Percentiles rank a stretch among this genome's conserved stretches.
phyloP scores from a whole-genome alignment of 1,140 invertebrate genomes.

The Apocrypta bakeri region DNA sequence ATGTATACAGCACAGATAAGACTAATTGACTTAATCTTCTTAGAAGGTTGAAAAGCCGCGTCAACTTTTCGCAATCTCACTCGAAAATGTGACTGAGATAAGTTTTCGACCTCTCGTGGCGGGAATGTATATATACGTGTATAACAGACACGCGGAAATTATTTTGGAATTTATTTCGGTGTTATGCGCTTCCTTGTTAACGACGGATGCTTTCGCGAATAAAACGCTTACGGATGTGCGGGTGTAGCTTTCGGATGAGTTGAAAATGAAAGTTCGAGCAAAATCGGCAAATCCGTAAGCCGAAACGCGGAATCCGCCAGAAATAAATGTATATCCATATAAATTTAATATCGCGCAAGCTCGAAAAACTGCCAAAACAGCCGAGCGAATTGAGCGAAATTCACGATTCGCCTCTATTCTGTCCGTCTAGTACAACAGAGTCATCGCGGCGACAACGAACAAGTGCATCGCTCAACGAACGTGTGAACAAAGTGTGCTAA shows the following conservation, averaged over 20 bases:
- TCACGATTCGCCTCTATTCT: background rate
- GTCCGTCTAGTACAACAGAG: background rate
- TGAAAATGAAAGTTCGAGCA: background rate
- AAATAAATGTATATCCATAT: too few species aligned
- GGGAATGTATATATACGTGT: background rate
- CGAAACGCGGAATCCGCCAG: too few species aligned
- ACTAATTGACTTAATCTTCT: constrained; percentile 39
- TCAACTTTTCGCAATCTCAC: background rate
- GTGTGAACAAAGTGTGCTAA: constrained; percentile 55
- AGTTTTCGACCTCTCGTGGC: background rate
- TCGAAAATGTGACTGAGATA: constrained; percentile 25
- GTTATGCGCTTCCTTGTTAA: background rate
- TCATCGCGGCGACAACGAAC: background rate
- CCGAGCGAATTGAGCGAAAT: background rate
- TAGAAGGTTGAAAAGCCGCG: background rate
- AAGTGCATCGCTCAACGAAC: background rate
- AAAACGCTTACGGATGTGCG: background rate
- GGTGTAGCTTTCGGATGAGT: background rate
- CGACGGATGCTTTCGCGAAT: background rate
- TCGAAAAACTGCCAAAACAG: background rate
- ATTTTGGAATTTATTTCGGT: background rate
- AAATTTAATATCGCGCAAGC: background rate
- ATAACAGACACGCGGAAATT: background rate
- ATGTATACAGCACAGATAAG: background rate
- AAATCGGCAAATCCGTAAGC: too few species aligned